Conservation (phyloP, 2,113 vertebrate species). For the Cololabis saira region DNA sequence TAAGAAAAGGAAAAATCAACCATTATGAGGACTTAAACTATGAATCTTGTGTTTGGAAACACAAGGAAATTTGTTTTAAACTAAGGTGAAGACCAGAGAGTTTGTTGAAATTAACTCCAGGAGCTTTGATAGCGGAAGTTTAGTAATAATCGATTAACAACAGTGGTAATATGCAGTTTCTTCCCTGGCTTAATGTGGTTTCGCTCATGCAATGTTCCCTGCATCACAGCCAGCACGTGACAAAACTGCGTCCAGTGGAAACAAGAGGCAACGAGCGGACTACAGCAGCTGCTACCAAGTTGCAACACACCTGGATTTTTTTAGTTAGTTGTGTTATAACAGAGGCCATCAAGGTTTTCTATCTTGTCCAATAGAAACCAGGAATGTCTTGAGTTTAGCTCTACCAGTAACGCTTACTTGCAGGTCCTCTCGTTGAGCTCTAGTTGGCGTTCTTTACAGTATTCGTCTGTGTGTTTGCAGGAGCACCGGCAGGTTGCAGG, state of each 20-base stretch:
- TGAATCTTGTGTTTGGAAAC: not conserved
- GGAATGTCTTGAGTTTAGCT: not conserved
- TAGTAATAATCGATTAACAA: not conserved
- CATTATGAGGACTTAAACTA: not conserved
- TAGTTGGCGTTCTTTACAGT: constrained; percentile 96
- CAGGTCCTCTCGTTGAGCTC: constrained; percentile 99
- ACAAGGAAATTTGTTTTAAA: not conserved
- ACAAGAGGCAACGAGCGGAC: constrained; percentile 17
- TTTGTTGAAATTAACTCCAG: constrained; percentile 1
- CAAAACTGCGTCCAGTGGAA: constrained; percentile 6
- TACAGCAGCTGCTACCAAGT: constrained; percentile 1
- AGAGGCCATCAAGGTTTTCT: constrained; percentile 5
- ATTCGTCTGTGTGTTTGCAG: constrained; percentile 96
- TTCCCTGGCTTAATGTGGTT: too few species aligned
- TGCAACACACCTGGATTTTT: constrained; percentile 1
- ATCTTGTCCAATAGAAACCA: not conserved
- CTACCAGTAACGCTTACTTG: constrained; percentile 86
- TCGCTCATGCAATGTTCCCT: not conserved
- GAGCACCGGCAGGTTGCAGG: constrained; percentile 96
- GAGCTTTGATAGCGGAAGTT: constrained; percentile 1
- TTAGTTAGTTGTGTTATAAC: constrained; percentile 17
- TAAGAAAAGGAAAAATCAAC: not conserved
- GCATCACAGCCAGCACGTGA: not conserved
- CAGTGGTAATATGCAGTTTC: too few species aligned
- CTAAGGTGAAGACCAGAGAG: not conserved